phyloP scores from a whole-genome alignment of 2,888 invertebrate species.

The Drepana falcataria region DNA sequence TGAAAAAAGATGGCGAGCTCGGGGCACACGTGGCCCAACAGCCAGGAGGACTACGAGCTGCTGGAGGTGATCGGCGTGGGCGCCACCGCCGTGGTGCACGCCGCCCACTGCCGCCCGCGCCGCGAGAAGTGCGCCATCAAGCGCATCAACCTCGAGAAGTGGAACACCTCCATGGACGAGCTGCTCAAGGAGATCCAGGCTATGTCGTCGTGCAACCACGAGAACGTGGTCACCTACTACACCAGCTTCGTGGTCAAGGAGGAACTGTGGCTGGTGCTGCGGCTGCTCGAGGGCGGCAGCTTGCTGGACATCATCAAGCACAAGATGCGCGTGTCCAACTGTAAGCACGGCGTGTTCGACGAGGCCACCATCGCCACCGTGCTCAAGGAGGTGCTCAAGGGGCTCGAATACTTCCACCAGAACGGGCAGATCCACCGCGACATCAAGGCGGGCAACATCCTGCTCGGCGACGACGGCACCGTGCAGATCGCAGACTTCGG shows the following conservation, averaged over 20 bases:
- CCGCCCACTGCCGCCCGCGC: conserved; percentile 94
- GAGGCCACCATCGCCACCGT: conserved; percentile 99
- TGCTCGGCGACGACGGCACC: conserved; percentile 97
- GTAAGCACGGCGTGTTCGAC: conserved; percentile 98
- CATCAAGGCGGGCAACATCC: conserved; percentile 82
- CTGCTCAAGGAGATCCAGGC: conserved; percentile 95
- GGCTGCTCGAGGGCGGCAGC: conserved; percentile 96
- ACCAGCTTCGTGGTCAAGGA: conserved; percentile 99
- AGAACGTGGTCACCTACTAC: conserved; percentile 99
- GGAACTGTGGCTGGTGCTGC: conserved; percentile 98
- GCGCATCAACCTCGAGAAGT: conserved; percentile 99
- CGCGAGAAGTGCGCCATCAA: conserved; percentile 99
- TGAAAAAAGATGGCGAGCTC: conserved; percentile 49
- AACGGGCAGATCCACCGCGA: conserved; percentile 97
- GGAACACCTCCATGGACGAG: conserved; percentile 99
- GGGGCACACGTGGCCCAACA: conserved; percentile 89
- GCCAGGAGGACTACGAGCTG: conserved; percentile 95
- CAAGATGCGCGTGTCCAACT: conserved; percentile 94
- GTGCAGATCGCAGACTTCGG: conserved; percentile 99
- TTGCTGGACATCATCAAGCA: conserved; percentile 96
- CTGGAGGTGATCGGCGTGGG: conserved; percentile 97
- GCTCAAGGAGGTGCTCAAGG: conserved; percentile 96
- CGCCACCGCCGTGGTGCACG: conserved; percentile 99
- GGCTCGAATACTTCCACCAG: conserved; percentile 98
- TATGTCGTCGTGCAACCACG: conserved; percentile 99